Percentiles rank a stretch among this genome's conserved stretches.
Conservation (phyloP, 2,888 invertebrate genomes). For the Caenorhabditis wallacei region DNA sequence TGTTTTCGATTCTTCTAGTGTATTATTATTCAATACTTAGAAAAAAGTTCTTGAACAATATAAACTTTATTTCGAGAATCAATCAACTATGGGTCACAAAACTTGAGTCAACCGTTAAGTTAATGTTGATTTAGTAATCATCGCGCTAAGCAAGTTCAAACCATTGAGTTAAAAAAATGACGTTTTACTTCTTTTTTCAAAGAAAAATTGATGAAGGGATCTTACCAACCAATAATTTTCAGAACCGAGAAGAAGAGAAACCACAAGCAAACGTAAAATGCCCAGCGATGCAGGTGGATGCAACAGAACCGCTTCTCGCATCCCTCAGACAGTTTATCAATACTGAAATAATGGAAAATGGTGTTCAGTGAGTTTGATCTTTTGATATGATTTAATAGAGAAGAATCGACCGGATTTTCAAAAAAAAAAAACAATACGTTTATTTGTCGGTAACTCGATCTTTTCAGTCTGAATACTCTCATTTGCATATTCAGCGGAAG, state of each 20-base stretch:
- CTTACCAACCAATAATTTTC: neutral
- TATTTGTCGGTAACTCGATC: slow-evolving; percentile 35
- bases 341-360: slow-evolving; percentile 36
- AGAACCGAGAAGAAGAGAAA: slow-evolving; percentile 22
- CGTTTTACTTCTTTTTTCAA: neutral
- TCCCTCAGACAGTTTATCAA: slow-evolving; percentile 44
- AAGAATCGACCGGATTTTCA: neutral
- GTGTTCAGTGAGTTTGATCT: slow-evolving; percentile 12
- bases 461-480: slow-evolving; percentile 10
- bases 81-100: slow-evolving; percentile 17
- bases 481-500: slow-evolving; percentile 55
- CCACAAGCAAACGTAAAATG: slow-evolving; percentile 42
- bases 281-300: slow-evolving; percentile 59
- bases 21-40: neutral
- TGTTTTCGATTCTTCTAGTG: neutral
- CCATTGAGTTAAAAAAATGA: slow-evolving; percentile 10
- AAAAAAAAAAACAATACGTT: slow-evolving; percentile 3
- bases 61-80: slow-evolving; percentile 3
- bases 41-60: neutral
- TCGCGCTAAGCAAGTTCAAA: slow-evolving; percentile 44
- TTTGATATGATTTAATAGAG: neutral
- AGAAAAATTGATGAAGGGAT: slow-evolving; percentile 7
- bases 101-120: slow-evolving; percentile 2
- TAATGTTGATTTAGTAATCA: slow-evolving; percentile 65
- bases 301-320: slow-evolving; percentile 53